Evolutionary conservation across 2,113 vertebrate genomes (phyloP), one percentile per base, ranked within the genome.

Genomic region (Microtus richardsoni): DNA sequence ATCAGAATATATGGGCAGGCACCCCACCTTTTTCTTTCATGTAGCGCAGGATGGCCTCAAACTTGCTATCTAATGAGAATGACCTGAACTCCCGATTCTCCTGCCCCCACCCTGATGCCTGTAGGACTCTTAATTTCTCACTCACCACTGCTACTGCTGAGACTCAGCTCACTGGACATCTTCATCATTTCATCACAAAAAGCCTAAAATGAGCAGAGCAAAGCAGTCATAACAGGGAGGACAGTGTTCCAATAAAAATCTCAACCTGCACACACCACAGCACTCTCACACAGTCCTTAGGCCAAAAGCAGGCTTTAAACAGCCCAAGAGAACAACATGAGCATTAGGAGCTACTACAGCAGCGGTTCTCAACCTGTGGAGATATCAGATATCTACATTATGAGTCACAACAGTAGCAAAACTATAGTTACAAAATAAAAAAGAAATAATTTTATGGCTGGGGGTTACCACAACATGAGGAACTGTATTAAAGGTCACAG

Each of bases 201-300:
- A 92, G 0, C 39, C 97, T 98, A 30, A 1, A 86, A 60, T 83
- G 91, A 97, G 41, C 80, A 97, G 89, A 97, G 93, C 33, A 96
- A 62, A 87, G 54, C 8, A 78, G 79, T 79, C n/a, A 30, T 64
- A 79, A 41, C 11, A 60, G 22, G 28, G 77, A 8, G n/a, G 62
- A 60, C 21, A 73, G 16, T 41, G 68, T 19, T 26, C 24, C 85
- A 75, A 90, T 58, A 52, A 83, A 95, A 93, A 87, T 39, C 82
- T 89, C 30, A 26, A 3, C 24, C 33, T 87, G 83, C 33, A 96
- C 21, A 73, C 6, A 62, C 10, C 8, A 88, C 62, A 49, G 82
- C 54, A 87, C 26, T 52, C 44, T 62, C 77, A 74, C 52, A 77
- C 54, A 58, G 82, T 77, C 49, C 44, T 60, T 95, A 91, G 70